Evolutionary conservation across 2,113 vertebrate genomes (phyloP), one percentile per base, ranked within the genome.

Genomic region (Toxotes chatareus): DNA sequence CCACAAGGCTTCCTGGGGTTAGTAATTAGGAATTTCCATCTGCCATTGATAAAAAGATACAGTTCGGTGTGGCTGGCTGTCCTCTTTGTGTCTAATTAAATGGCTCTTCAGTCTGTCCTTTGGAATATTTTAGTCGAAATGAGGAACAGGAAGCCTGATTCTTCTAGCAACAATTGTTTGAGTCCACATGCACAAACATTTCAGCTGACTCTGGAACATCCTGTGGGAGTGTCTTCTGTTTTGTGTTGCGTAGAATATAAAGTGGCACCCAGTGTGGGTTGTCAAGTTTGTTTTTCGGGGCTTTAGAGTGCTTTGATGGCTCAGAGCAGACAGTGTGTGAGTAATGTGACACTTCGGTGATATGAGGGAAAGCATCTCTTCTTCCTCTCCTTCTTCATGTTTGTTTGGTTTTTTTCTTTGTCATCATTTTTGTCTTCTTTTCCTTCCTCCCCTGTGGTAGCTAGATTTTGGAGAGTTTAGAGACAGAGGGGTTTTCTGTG

Each of bases 11-110:
- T 87, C 86, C 87, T 14, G 87, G 73, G 77, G 84, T 79, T 78
- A 27, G 62, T 82, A 61, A 88, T 91, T 87, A 86, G 67, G 34
- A 32, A 68, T 88, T 82, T 91, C 65, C 79, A 86, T 88, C 84
- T 85, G 80, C 67, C 60, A 67, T 72, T 86, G 80, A 90, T 83
- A 62, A 36, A 83, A 53, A 19, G 61, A 76, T 63, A 55, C 63
- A 70, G 51, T 65, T 21, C 31, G 14, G 0, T 53, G 49, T 62
- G 42, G 13, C 51, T 31, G 32, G 44, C 36, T 56, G 40, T 12
- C 73, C 55, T 38, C 42, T 84, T 10, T 42, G 53, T 47, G 7
- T 66, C 49, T 60, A 32, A 79, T 73, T 38, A 74, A 80, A 36
- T 2, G 21, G 11, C 51, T 7, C 51, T 57, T 62, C 2, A 32